Conservation (phyloP, 2,797 vertebrate genomes). For the Centropyge bicolor region DNA sequence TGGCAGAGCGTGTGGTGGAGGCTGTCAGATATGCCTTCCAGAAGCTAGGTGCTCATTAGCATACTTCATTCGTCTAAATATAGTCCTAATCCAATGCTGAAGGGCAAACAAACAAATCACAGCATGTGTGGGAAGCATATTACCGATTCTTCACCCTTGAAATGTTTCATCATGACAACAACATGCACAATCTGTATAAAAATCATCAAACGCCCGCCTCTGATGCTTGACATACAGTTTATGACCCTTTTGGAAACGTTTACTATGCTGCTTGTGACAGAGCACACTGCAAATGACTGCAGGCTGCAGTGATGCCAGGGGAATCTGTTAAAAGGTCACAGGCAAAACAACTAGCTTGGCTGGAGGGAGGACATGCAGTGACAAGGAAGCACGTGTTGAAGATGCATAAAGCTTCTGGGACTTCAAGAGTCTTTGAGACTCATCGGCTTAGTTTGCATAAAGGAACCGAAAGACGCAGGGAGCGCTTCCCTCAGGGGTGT, state of each 20-base stretch:
- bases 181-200: conserved; percentile 49
- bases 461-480: conserved; percentile 17
- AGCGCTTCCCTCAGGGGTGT: conserved; percentile 13
- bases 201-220: conserved; percentile 50
- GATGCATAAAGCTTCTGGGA: conserved; percentile 64
- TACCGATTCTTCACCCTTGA: conserved; percentile 61
- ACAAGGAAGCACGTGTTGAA: conserved; percentile 73
- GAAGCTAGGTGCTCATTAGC: conserved; percentile 82
- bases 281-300: conserved; percentile 79
- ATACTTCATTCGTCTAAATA: conserved; percentile 82
- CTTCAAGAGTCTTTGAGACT: conserved; percentile 58
- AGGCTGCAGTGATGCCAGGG: conserved; percentile 75
- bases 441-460: conserved; percentile 52
- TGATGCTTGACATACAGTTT: conserved; percentile 68
- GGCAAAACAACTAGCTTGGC: conserved; percentile 76
- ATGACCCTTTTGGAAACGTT: conserved; percentile 75
- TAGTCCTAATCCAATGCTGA: conserved; percentile 78
- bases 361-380: conserved; percentile 76
- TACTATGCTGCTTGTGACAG: conserved; percentile 78
- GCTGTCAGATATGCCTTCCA: conserved; percentile 80
- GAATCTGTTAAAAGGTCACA: conserved; percentile 84
- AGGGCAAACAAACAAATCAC: conserved; percentile 79
- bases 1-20: conserved; percentile 69
- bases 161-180: conserved; percentile 50
- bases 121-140: conserved; percentile 35